Base-by-base conservation (phyloP, 2,797 vertebrate genomes). In the Enteromius mattozi region DNA sequence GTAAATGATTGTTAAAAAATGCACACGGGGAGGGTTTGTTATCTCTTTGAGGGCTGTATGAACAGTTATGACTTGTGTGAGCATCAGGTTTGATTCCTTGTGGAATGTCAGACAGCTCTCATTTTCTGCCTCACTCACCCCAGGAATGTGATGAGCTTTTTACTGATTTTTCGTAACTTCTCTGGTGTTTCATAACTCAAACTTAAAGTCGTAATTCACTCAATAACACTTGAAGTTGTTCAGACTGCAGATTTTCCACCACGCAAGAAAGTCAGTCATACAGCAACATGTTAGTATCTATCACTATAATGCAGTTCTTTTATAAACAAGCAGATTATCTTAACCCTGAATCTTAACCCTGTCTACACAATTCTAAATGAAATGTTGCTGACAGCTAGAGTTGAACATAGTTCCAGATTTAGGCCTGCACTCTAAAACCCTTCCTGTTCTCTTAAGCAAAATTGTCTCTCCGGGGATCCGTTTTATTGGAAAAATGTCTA, bases 401-500 rank as follows among this genome's bases (percentile, higher is more conserved):
- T 81, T 71, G 21, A 80, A 69, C 33, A 21, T 68, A 19, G 45
- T 42, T 82, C 33, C 42, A 76, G 51, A 76, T 76, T 66, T 54
- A 83, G 42, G 35, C 61, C 59, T 66, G 35, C 63, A 70, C 16
- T 56, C 65, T 71, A 61, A 71, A 68, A 9, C 10, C 17, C 40
- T 66, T 78, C 76, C 61, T 79, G 78, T 42, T 69, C 78, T 76
- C 54, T 75, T 30, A 24, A 51, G 13, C 21, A 45, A 40, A 75
- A 80, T 16, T 9, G n/a, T 54, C 40, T 72, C 81, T 63, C 17
- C 35, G 19, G 78, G 80, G 71, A 70, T 65, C 42, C 2, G 30
- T 51, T n/a, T 85, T 85, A 16, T 49, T 83, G 71, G 78, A 83
- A 87, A 89, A 84, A 78, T 71, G 27, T 35, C 30, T 86, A 85